Conservation (phyloP, 2,113 vertebrate genomes). For the Cryptomyrus ogoouensis region DNA sequence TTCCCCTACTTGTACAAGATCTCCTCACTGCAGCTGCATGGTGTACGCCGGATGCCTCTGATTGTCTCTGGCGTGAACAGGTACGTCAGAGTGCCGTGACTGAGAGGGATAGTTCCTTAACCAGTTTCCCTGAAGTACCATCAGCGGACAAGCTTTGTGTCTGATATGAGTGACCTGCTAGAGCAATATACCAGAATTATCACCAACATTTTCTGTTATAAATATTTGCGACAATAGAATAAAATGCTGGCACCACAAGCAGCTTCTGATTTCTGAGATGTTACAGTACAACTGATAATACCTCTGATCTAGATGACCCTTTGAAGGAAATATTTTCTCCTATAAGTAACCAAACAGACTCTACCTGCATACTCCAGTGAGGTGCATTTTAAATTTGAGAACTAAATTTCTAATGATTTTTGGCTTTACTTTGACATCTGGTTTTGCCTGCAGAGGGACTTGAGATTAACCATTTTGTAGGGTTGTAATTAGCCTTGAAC, state of each 20-base stretch:
- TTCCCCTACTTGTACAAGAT: constrained; percentile 58
- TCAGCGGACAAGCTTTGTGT: neutral
- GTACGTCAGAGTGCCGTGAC: constrained; percentile 33
- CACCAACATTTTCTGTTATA: neutral
- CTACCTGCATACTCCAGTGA: neutral
- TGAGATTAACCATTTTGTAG: neutral
- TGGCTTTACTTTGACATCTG: neutral
- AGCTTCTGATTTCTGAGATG: neutral
- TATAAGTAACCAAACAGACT: neutral
- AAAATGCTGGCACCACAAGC: neutral
- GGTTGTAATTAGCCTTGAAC: neutral
- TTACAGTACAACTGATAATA: neutral
- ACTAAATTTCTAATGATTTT: neutral
- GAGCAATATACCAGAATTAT: neutral
- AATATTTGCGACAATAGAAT: neutral
- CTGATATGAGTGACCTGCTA: neutral
- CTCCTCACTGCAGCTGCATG: constrained; percentile 65
- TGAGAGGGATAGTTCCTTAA: neutral
- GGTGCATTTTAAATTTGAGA: neutral
- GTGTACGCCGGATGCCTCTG: constrained; percentile 61
- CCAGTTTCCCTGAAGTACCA: neutral
- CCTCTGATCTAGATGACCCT: neutral
- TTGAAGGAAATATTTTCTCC: neutral
- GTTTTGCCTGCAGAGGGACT: neutral
- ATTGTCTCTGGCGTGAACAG: constrained; percentile 40